Conservation (phyloP, 2,888 invertebrate species). For the Brachycybe producta region DNA sequence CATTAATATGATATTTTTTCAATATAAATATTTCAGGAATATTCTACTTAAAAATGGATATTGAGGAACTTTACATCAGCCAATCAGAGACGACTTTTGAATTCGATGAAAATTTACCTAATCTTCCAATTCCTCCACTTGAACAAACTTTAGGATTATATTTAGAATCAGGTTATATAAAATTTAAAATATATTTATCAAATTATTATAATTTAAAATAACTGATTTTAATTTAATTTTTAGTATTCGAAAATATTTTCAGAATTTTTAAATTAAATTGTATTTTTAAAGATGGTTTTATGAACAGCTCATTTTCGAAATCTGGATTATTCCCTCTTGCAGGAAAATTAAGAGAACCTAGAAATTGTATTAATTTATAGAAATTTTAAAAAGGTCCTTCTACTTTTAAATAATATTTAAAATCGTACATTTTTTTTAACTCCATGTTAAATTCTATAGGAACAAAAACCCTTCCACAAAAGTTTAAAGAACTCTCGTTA, state of each 20-base stretch:
- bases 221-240: background rate
- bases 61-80: background rate
- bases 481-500: no score
- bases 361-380: no score
- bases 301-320: slow-evolving; percentile 1
- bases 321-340: no score
- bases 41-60: background rate
- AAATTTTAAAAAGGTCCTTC: no score
- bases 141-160: slow-evolving; percentile 42
- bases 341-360: no score
- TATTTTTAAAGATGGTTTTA: background rate
- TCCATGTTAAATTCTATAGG: no score
- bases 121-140: slow-evolving; percentile 42
- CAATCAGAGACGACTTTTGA: slow-evolving; percentile 38
- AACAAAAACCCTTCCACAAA: no score
- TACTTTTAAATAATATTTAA: no score
- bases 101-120: slow-evolving; percentile 40
- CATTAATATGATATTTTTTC: background rate
- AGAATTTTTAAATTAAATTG: background rate
- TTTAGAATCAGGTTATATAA: slow-evolving; percentile 37
- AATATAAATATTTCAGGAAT: background rate
- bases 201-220: no score
- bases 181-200: slow-evolving; percentile 15
- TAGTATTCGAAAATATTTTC: background rate
- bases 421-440: no score